Percentiles rank a stretch among this genome's conserved stretches.
Conservation (phyloP, 1,140 invertebrate genomes). For the Coenobita brevimanus region DNA sequence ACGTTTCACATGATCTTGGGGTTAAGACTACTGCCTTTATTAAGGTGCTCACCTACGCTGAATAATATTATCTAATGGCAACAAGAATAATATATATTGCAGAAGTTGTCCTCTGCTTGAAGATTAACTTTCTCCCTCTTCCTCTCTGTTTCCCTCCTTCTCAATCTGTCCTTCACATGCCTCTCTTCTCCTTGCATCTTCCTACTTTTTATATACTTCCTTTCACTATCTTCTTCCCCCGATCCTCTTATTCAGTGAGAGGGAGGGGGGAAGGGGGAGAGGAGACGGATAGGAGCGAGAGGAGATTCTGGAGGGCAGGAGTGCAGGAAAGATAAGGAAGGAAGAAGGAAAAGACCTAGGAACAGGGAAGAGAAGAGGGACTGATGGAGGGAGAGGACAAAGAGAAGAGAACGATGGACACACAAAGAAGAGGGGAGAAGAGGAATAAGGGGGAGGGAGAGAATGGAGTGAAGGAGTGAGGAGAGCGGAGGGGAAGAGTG, state of each 20-base stretch:
- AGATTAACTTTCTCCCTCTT: conserved; percentile 14
- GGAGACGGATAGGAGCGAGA: no score
- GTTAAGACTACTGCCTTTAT: no score
- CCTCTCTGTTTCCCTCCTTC: conserved; percentile 3
- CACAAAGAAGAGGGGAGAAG: background rate
- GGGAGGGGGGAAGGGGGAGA: no score
- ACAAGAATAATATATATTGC: no score
- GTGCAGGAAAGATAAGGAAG: background rate
- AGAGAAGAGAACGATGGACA: background rate
- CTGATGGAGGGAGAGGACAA: background rate
- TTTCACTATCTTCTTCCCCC: no score
- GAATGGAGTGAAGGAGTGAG: background rate
- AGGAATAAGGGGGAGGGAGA: background rate
- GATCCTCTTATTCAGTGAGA: no score
- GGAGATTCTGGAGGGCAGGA: background rate
- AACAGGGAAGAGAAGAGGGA: background rate
- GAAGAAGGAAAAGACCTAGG: background rate
- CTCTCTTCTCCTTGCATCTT: background rate
- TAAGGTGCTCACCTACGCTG: no score
- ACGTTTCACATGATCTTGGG: no score
- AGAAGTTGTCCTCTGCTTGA: background rate
- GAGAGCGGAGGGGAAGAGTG: background rate
- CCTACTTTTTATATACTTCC: no score
- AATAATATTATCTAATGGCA: no score
- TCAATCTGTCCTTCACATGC: background rate